Base-by-base conservation (phyloP, 2,113 vertebrate genomes). In the Cinclus mexicanus region DNA sequence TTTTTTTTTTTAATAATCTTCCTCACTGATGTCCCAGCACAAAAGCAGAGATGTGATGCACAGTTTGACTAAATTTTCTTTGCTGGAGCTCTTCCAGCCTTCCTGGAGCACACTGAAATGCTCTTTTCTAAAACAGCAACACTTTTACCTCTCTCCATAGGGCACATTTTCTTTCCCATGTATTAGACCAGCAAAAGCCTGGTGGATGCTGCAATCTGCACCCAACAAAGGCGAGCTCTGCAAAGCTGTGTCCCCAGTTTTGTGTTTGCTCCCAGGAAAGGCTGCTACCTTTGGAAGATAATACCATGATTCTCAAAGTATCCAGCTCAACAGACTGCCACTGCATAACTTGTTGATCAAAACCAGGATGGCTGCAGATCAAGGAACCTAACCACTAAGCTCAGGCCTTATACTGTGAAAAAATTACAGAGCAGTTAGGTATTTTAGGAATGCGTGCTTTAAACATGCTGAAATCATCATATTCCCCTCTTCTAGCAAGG, bases 381-480 rank as follows among this genome's bases (percentile, higher is more conserved):
- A 93, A 49, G 57, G 61, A 79, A 64, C 18, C 25, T 50, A 70
- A 95, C 29, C 55, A 44, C 76, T 90, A 90, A 84, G 69, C n/a
- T 72, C 52, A 92, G 76, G 67, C 67, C 37, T 90, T 91, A 37
- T 3, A 18, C 37, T 70, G 60, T 75, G 89, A 93, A 95, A 89
- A 95, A 95, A 93, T 76, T 81, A 84, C 68, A 92, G 72, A 93
- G 19, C 15, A 88, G 56, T 77, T 69, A 64, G 82, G 61, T 89
- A 93, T 93, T 90, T 67, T 37, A 82, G 76, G 83, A 95, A 93
- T 89, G 90, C 28, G 50, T 92, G 53, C 84, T 59, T 59, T 50
- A 87, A 95, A 84, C 72, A 87, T 65, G 80, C 87, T 93, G 93
- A 94, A 95, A 82, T 75, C 68, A 93, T 95, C 94, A 87, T 72